Evolutionary conservation across 2,113 vertebrate species (phyloP).

Genomic region (Crotophaga sulcirostris): DNA sequence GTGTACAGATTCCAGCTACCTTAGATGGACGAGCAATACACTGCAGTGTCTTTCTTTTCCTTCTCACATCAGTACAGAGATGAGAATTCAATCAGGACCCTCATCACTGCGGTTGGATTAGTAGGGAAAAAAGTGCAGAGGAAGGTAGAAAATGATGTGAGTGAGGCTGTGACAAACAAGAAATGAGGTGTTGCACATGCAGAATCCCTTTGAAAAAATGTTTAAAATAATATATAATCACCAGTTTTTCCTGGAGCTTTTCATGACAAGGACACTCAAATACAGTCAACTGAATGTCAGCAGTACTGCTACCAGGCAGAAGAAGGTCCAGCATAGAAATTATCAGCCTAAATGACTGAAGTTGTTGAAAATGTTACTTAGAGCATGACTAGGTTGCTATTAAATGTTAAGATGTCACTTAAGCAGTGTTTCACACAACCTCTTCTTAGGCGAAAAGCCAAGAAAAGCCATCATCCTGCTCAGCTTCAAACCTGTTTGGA

Average conservation of each 20-base stretch:
- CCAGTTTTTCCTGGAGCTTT: neutral
- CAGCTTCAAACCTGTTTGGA: neutral
- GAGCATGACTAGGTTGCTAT: neutral
- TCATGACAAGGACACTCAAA: neutral
- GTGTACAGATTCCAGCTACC: neutral
- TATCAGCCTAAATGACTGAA: neutral
- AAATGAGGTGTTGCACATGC: neutral
- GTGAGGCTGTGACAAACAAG: neutral
- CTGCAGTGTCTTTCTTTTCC: neutral
- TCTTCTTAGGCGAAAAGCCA: neutral
- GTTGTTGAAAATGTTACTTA: neutral
- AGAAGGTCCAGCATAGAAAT: neutral
- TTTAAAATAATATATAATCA: neutral
- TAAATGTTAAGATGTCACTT: neutral
- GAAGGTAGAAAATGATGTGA: neutral
- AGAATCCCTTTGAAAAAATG: neutral
- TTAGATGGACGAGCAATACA: neutral
- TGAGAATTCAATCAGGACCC: neutral
- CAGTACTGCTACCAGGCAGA: neutral
- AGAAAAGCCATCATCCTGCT: neutral
- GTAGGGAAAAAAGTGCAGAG: neutral
- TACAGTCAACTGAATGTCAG: neutral
- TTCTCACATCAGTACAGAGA: neutral
- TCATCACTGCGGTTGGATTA: neutral
- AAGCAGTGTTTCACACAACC: neutral